Evolutionary conservation across 2,888 invertebrate species (phyloP).

Genomic region (Nineta flava): DNA sequence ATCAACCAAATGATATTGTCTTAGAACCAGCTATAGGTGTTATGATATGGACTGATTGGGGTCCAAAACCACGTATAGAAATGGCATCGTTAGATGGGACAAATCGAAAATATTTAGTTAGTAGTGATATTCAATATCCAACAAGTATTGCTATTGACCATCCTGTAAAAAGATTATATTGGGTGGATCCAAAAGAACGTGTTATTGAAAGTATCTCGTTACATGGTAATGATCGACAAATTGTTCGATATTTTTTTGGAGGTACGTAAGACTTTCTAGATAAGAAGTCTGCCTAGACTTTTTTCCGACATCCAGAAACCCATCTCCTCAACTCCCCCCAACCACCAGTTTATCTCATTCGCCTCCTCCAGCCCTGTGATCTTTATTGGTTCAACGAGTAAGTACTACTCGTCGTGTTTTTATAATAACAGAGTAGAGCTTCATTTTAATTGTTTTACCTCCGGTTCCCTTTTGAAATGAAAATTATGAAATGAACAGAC

Average conservation of each 20-base stretch:
- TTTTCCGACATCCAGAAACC: too few relatives aligned
- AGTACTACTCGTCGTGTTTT: too few relatives aligned
- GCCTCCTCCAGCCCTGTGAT: too few relatives aligned
- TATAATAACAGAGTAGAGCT: too few relatives aligned
- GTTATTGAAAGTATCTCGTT: slow-evolving; percentile 51
- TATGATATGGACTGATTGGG: slow-evolving; percentile 64
- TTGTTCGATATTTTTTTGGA: slow-evolving; percentile 37
- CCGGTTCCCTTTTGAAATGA: too few relatives aligned
- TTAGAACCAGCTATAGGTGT: slow-evolving; percentile 47
- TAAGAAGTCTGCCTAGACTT: too few relatives aligned
- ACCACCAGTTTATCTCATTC: too few relatives aligned
- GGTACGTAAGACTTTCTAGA: slow-evolving; percentile 23
- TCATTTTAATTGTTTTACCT: too few relatives aligned
- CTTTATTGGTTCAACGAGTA: too few relatives aligned
- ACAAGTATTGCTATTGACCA: slow-evolving; percentile 61
- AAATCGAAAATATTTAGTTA: slow-evolving; percentile 37
- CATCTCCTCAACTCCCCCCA: too few relatives aligned
- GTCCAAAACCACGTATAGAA: slow-evolving; percentile 43
- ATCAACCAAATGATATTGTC: slow-evolving; percentile 55
- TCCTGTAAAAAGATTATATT: slow-evolving; percentile 60
- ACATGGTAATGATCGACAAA: slow-evolving; percentile 49
- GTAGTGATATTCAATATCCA: slow-evolving; percentile 48
- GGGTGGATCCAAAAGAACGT: slow-evolving; percentile 66
- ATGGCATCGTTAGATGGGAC: slow-evolving; percentile 48
- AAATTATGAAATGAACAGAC: too few relatives aligned